Evolutionary conservation across 2,888 invertebrate genomes (phyloP), one percentile per base, ranked within the genome.

Genomic region (Heteromurus nitidus): DNA sequence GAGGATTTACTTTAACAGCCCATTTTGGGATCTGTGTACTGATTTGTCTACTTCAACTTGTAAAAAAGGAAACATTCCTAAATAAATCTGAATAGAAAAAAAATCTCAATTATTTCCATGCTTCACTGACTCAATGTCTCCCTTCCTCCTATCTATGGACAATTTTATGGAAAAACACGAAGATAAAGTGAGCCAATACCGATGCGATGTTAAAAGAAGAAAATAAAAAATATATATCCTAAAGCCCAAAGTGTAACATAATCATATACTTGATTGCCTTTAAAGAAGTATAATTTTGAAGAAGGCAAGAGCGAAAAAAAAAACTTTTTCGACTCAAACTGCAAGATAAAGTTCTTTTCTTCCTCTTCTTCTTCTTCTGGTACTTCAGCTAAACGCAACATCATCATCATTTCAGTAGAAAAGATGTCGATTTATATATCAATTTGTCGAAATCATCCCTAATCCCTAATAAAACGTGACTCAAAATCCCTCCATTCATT

Each of bases 381-480:
- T n/a, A n/a, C n/a, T 50, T 13, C 3, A 50, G 18, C 5, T 50
- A 13, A 5, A 7, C 50, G 16, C 5, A 50, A 50, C 16, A 50
- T n/a, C 50, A 3, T 58, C 58, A 3, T 58, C 24, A 24, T 62
- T 9, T 5, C 36, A 13, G 36, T 36, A 13, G 13, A 24, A 30
- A 65, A 65, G 74, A 74, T 74, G 74, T 74, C 74, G 74, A 74
- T 74, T 74, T 74, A 74, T 74, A 65, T 74, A 74, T 74, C 74
- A 74, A 74, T 74, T 74, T 74, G 74, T 74, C 65, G 65, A 74
- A 74, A 74, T 74, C 74, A 74, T 74, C 55, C 74, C 65, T 74
- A 74, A 74, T 74, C 74, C 74, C 74, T 74, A 74, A 74, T 74
- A 74, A 74, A 74, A 74, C 74, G 74, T 74, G 74, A 74, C 74